Conservation (phyloP, 1,140 invertebrate genomes). For the Apis cerana region DNA sequence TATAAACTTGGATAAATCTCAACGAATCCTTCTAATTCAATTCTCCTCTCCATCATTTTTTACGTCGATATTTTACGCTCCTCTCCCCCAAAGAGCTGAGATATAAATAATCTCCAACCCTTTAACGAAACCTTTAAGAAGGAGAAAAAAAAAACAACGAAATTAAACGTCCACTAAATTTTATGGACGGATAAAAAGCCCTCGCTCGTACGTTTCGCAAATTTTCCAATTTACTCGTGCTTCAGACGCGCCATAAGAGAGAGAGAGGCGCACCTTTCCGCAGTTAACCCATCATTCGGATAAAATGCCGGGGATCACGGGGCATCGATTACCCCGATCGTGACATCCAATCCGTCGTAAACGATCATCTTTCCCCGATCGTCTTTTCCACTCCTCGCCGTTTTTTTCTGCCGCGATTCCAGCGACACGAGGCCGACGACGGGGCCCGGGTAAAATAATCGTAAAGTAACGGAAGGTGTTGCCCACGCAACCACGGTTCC, state of each 20-base stretch:
- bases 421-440: slow-evolving; percentile 16
- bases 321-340: slow-evolving; percentile 4
- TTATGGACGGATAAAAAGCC: background rate
- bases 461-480: slow-evolving; percentile 66
- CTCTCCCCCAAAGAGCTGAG: too few relatives aligned
- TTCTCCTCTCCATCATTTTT: too few relatives aligned
- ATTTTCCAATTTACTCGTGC: slow-evolving; percentile 31
- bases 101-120: too few relatives aligned
- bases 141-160: too few relatives aligned
- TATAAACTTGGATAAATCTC: too few relatives aligned
- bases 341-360: slow-evolving; percentile 39
- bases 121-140: too few relatives aligned
- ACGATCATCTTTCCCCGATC: slow-evolving; percentile 41
- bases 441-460: slow-evolving; percentile 61
- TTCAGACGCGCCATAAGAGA: too few relatives aligned
- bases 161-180: background rate
- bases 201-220: background rate
- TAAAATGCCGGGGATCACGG: background rate
- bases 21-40: too few relatives aligned
- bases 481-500: slow-evolving; percentile 54
- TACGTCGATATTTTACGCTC: too few relatives aligned
- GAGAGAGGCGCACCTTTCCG: background rate
- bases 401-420: slow-evolving; percentile 13
- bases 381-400: too few relatives aligned
- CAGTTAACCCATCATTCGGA: slow-evolving; percentile 3